Evolutionary conservation across 2,113 vertebrate species (phyloP).

Genomic region (Eupsittula cactorum): DNA sequence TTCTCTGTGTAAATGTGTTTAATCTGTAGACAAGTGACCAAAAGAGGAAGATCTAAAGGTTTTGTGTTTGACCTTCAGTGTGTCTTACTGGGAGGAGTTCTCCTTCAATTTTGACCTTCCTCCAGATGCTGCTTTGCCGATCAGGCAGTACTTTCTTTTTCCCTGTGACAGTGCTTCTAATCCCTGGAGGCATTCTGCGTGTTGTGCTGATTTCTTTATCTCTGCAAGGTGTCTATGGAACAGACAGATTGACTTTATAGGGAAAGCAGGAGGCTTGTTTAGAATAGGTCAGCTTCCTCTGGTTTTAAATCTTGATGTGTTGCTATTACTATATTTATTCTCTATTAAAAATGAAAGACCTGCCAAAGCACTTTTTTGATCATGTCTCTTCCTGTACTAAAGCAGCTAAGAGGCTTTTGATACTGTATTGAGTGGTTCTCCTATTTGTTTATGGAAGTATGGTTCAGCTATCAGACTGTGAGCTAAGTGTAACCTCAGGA

Average conservation of each 20-base stretch:
- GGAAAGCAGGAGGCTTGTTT: background rate
- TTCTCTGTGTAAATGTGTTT: background rate
- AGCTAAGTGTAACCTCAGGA: background rate
- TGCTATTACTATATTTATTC: constrained; percentile 13
- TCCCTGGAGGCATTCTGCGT: background rate
- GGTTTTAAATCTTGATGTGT: background rate
- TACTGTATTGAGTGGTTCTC: background rate
- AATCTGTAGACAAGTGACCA: background rate
- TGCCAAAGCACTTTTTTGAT: background rate
- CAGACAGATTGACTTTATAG: background rate
- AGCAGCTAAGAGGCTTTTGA: background rate
- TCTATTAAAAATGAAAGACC: constrained; percentile 22
- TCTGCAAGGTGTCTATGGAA: background rate
- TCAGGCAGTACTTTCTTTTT: constrained; percentile 9
- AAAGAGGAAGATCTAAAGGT: background rate
- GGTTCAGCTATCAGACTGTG: background rate
- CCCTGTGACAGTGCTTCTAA: background rate
- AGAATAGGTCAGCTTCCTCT: background rate
- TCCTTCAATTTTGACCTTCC: constrained; percentile 41
- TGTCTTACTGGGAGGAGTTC: background rate
- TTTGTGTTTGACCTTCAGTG: background rate
- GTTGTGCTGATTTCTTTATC: constrained; percentile 16
- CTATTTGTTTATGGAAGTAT: background rate
- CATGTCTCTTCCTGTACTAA: background rate
- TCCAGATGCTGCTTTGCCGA: constrained; percentile 51